phyloP scores from a whole-genome alignment of 1,140 invertebrate genomes.

The Oscheius sp. region DNA sequence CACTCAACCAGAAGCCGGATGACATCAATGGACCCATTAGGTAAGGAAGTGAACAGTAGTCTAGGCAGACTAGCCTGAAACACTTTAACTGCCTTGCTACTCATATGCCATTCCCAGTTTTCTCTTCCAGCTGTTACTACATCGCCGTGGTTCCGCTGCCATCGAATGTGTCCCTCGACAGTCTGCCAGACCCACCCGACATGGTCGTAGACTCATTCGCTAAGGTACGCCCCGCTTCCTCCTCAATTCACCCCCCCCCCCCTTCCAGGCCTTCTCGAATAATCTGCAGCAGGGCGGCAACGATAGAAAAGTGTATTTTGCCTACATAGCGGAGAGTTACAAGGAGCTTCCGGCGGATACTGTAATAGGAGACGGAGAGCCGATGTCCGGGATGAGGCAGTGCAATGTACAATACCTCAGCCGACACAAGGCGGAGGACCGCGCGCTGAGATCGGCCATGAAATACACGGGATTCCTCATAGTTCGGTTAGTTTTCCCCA shows the following conservation, averaged over 20 bases:
- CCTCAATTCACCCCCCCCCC: not conserved
- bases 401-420: constrained; percentile 58
- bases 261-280: constrained; percentile 39
- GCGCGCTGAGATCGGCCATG: constrained; percentile 47
- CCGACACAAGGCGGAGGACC: constrained; percentile 52
- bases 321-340: constrained; percentile 59
- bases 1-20: constrained; percentile 45
- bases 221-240: constrained; percentile 36
- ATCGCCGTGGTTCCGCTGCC: constrained; percentile 55
- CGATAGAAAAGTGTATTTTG: constrained; percentile 52
- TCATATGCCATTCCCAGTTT: not conserved
- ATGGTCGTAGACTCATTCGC: constrained; percentile 55
- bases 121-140: constrained; percentile 59
- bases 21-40: constrained; percentile 60
- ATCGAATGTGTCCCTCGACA: constrained; percentile 49
- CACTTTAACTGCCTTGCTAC: no score
- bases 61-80: no score
- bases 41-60: no score
- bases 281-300: constrained; percentile 44
- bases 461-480: constrained; percentile 61
- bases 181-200: constrained; percentile 43
- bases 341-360: constrained; percentile 49
- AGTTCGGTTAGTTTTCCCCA: no score
- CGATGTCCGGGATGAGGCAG: constrained; percentile 39
- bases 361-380: constrained; percentile 50